phyloP scores from a whole-genome alignment of 92 coral and sea anemone genomes.

The Zoanthus sociatus region DNA sequence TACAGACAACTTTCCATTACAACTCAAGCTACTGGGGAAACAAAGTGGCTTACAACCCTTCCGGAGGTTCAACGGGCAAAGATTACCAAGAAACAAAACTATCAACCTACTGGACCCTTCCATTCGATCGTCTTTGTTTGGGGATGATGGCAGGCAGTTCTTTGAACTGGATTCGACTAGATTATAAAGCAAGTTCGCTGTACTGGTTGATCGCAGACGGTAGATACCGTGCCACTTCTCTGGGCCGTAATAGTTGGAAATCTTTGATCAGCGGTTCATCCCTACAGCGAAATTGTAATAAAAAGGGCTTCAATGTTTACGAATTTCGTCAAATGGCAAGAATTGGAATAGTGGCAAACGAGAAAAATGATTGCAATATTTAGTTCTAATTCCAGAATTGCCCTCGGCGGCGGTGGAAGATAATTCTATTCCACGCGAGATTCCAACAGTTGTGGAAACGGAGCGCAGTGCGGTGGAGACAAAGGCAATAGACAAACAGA shows the following conservation, averaged over 20 bases:
- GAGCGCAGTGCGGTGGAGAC: background rate
- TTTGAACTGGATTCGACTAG: too few species aligned
- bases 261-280: background rate
- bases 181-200: background rate
- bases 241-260: constrained; percentile 6
- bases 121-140: background rate
- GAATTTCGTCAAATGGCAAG: background rate
- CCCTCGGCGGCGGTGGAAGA: background rate
- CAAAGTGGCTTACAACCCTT: background rate
- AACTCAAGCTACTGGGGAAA: constrained; percentile 6
- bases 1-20: constrained; percentile 15
- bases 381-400: background rate
- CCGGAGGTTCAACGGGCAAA: constrained; percentile 1
- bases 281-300: constrained; percentile 15
- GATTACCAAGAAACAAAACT: constrained; percentile 19
- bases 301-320: constrained; percentile 10
- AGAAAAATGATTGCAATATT: background rate
- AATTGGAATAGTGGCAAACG: constrained; percentile 23
- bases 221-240: background rate
- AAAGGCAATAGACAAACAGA: background rate
- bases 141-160: background rate
- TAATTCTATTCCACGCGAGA: background rate
- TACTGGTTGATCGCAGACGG: constrained; percentile 27
- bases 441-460: constrained; percentile 4
- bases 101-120: background rate